A percentile compares a stretch with the other conserved stretches of the same genome.
Conservation (phyloP, 2,113 vertebrate species). For the Atlantisia rogersi region DNA sequence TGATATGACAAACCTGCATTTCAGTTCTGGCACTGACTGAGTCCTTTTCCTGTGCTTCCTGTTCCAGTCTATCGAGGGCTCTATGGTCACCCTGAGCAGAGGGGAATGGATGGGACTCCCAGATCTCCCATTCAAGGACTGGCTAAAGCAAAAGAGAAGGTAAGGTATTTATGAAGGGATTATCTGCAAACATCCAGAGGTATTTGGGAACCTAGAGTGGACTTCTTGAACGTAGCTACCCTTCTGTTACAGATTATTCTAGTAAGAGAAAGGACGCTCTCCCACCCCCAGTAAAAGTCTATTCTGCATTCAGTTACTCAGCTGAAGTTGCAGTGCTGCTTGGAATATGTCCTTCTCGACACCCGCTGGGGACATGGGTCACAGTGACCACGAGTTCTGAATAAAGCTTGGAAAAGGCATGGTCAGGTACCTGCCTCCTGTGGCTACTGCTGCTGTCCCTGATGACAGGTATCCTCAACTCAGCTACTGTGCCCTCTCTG, state of each 20-base stretch:
- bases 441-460: background rate
- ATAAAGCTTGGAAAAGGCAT: background rate
- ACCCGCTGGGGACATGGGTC: background rate
- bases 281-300: background rate
- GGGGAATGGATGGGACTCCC: conserved; percentile 88
- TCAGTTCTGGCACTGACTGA: no score
- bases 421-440: background rate
- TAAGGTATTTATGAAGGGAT: background rate
- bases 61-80: conserved; percentile 81
- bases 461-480: background rate
- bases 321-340: background rate
- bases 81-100: conserved; percentile 83
- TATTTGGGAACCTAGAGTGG: background rate
- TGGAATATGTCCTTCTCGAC: background rate
- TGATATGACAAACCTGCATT: background rate
- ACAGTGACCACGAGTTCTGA: background rate
- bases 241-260: background rate
- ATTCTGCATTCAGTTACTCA: background rate
- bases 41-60: background rate
- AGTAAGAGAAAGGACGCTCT: background rate
- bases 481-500: background rate
- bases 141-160: conserved; percentile 79
- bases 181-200: background rate
- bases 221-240: background rate
- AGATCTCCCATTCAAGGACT: conserved; percentile 80